Conservation (phyloP, 53 echinoderm and acorn worm genomes). For the Henricia sp. region DNA sequence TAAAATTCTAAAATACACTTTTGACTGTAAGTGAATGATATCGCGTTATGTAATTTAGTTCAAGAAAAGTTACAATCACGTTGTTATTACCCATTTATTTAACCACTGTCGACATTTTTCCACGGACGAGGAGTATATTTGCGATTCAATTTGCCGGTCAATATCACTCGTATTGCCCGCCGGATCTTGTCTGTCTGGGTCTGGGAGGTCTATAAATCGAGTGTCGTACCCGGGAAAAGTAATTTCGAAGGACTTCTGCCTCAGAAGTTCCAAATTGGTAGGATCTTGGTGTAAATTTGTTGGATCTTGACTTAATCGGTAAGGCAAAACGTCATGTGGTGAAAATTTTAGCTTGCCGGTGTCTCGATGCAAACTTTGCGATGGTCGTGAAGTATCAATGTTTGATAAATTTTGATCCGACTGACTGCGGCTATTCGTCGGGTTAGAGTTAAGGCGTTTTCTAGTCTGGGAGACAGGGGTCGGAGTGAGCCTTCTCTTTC, state of each 20-base stretch:
- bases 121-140: constrained; percentile 45
- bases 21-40: too few species aligned
- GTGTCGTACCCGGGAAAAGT: constrained; percentile 69
- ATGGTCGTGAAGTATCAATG: background rate
- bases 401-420: background rate
- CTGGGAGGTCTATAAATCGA: constrained; percentile 23
- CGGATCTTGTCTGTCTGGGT: background rate
- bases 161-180: background rate
- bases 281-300: background rate
- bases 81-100: constrained; percentile 59
- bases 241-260: constrained; percentile 57
- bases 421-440: background rate
- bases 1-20: too few species aligned
- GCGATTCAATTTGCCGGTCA: constrained; percentile 22
- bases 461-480: background rate
- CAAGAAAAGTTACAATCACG: too few species aligned
- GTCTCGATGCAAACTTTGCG: background rate
- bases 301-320: background rate
- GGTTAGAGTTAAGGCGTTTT: background rate
- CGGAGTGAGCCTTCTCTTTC: background rate
- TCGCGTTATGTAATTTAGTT: too few species aligned
- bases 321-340: background rate
- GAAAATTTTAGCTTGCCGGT: background rate
- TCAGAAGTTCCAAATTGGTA: background rate
- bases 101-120: constrained; percentile 65